These are phyloP conservation scores for Hylaeus volcanicus DNA, from an alignment of 1,140 invertebrate species.

Conservation along the genomic window DNA sequence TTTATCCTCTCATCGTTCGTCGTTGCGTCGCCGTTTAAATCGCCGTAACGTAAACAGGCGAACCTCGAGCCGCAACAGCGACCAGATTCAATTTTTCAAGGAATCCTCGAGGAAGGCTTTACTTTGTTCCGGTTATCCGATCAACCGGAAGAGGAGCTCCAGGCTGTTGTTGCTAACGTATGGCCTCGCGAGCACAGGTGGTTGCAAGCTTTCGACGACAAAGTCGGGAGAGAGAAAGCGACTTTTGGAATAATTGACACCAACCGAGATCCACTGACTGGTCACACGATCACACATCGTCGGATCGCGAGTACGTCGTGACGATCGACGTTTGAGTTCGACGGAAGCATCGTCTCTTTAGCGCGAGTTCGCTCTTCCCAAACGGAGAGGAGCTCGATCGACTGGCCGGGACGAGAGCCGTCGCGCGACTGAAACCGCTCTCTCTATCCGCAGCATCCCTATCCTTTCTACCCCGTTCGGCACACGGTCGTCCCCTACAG, in stretches of 20 bases:
- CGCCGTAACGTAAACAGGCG: too few species aligned
- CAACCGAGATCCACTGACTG: slow-evolving; percentile 10
- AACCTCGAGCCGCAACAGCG: background rate
- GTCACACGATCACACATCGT: slow-evolving; percentile 5
- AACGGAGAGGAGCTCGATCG: slow-evolving; percentile 59
- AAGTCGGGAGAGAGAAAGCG: background rate
- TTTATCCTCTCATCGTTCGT: too few species aligned
- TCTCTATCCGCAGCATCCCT: slow-evolving; percentile 65
- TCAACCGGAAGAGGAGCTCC: too few species aligned
- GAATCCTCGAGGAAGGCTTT: too few species aligned
- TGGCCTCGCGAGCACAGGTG: slow-evolving; percentile 32
- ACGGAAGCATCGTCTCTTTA: background rate
- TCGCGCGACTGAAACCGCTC: slow-evolving; percentile 75
- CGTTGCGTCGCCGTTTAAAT: too few species aligned
- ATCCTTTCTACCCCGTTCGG: slow-evolving; percentile 50
- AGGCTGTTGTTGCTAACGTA: too few species aligned
- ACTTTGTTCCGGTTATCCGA: too few species aligned
- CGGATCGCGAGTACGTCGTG: background rate
- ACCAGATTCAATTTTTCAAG: background rate
- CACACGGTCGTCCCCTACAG: slow-evolving; percentile 49
- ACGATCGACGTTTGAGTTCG: slow-evolving; percentile 7
- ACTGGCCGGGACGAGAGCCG: slow-evolving; percentile 72
- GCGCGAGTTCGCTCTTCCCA: background rate
- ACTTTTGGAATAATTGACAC: too few species aligned
- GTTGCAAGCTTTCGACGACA: background rate